Conservation (phyloP, 2,888 invertebrate genomes). For the Neoscelio sp. region DNA sequence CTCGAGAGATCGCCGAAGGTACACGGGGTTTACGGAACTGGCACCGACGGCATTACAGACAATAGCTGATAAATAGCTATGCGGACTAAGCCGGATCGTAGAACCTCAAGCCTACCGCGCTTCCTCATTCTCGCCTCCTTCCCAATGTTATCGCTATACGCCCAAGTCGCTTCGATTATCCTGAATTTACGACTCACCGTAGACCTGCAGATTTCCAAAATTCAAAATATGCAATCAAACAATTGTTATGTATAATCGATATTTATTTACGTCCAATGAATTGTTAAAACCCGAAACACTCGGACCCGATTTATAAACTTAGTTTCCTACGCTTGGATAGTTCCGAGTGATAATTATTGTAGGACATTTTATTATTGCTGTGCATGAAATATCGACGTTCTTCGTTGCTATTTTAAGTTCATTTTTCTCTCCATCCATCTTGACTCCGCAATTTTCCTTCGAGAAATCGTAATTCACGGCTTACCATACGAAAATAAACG, state of each 20-base stretch:
- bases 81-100: slow-evolving; percentile 66
- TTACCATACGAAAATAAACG: slow-evolving; percentile 62
- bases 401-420: background rate
- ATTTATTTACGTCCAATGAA: slow-evolving; percentile 24
- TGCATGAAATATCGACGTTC: slow-evolving; percentile 6
- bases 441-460: slow-evolving; percentile 43
- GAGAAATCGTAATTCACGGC: slow-evolving; percentile 58
- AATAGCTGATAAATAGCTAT: slow-evolving; percentile 69
- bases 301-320: no score
- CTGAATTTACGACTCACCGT: slow-evolving; percentile 53
- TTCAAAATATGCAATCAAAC: slow-evolving; percentile 45
- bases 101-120: slow-evolving; percentile 64
- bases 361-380: slow-evolving; percentile 26
- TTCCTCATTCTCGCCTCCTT: slow-evolving; percentile 61
- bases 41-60: slow-evolving; percentile 65
- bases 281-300: no score
- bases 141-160: slow-evolving; percentile 35
- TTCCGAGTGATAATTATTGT: slow-evolving; percentile 22
- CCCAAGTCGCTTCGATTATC: slow-evolving; percentile 54
- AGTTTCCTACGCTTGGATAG: no score
- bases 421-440: slow-evolving; percentile 43
- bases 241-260: slow-evolving; percentile 35
- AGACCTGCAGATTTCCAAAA: slow-evolving; percentile 27
- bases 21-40: slow-evolving; percentile 53
- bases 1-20: slow-evolving; percentile 42